Evolutionary conservation across 1,140 invertebrate species (phyloP), one percentile per base, ranked within the genome.

Genomic region (Drosophila nebulosa): DNA sequence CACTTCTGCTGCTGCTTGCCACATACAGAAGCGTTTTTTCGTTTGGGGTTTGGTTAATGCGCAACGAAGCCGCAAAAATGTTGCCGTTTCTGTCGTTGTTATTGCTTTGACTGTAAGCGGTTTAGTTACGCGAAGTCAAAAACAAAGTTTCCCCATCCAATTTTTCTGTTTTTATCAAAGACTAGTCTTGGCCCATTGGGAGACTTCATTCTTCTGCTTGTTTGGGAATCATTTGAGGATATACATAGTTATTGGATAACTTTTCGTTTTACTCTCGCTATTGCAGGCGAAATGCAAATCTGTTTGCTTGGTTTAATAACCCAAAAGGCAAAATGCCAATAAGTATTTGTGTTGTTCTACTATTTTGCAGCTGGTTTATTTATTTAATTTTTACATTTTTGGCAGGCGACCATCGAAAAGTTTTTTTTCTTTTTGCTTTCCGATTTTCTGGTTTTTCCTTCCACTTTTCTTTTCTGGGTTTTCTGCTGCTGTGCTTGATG

Each of bases 301-400:
- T 46, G 39, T 46, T 46, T 46, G 39, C 16, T 46, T 46, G 39
- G 39, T 46, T 46, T 46, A 46, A 46, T 46, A 46, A 46, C 39
- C 39, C 39, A 46, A 46, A 46, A 46, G 39, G 39, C 39, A 46
- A 46, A 46, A 46, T 46, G 39, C 39, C 39, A 46, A 46, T 46
- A 46, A 21, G 39, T 21, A 46, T 46, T 46, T 46, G 39, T 46
- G 16, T 18, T 46, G 39, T 46, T 46, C 39, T 46, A 46, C 39
- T 46, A 46, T 46, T 46, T 21, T 46, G 16, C 39, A 46, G 16
- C 39, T 46, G 39, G 39, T 46, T 46, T 46, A 46, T 46, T 46
- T 46, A 46, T 46, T 46, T 46, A 46, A 46, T 46, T 46, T 46
- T 46, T 46, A 46, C 39, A 46, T 46, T 46, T 46, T 46, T 46